Evolutionary conservation across 2,113 vertebrate species (phyloP), one percentile per base, ranked within the genome.

Genomic region (Plotosus lineatus): DNA sequence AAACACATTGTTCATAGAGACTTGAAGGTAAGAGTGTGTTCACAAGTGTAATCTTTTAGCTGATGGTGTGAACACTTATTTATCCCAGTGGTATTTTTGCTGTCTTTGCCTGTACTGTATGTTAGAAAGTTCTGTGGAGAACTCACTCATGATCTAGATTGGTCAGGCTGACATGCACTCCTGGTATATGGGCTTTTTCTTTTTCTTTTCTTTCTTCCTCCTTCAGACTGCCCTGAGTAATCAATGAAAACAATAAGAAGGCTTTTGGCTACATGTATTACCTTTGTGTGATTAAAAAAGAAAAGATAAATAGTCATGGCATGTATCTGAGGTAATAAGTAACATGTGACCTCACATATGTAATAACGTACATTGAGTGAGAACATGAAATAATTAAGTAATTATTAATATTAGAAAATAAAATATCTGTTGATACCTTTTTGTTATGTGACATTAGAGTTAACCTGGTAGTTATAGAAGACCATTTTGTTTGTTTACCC

Each of bases 1-100:
- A 99, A 99, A 90, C 95, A 94, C 91, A 99, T 99, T 72, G 98
- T 99, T 86, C 98, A 99, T 89, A 92, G 98, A 92, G 98, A 99
- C 92, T 94, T 99, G 83, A 99, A 99, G 96, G 98, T 99, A 90
- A 93, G 94, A 2, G 7, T n/a, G 50, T 3, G 53, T 33, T 31
- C 55, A 51, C 60, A 17, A 44, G 33, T 7, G 21, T 26, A 44
- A 10, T 69, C 23, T 44, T 69, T 12, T 42, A 10, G 19, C 36
- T 26, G 36, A 66, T 33, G 36, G 63, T 66, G 19, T 4, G 26
- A 2, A 69, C 60, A 14, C 2, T 76, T 44, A 77, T 46, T 31
- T 46, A 21, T 78, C 17, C 21, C 4, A 2, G 36, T 17, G 14
- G 23, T 36, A 36, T 69, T 46, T 63, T 48, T 51, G 21, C 33